Percentiles rank a stretch among this genome's conserved stretches.
These are phyloP conservation scores for Nemotelus nigrinus DNA, from an alignment of 2,888 invertebrate species.

Conservation along the genomic window DNA sequence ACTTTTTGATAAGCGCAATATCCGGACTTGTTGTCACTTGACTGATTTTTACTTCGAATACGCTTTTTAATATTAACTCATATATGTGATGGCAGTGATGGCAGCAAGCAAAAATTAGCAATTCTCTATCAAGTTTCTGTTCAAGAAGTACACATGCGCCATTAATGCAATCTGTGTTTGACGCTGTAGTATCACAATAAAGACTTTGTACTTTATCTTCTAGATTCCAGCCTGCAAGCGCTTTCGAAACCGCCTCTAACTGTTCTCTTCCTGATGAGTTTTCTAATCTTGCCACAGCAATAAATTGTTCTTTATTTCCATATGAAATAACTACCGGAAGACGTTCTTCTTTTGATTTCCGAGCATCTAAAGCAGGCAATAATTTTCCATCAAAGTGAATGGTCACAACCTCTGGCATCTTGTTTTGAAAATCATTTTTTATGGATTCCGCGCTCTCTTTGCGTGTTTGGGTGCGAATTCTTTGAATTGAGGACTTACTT, in stretches of 20 bases:
- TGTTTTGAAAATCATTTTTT: constrained; percentile 57
- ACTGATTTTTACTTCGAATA: constrained; percentile 51
- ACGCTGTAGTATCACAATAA: constrained; percentile 49
- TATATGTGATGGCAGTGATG: constrained; percentile 50
- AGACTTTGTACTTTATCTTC: constrained; percentile 51
- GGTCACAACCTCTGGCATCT: constrained; percentile 55
- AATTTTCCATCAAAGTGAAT: constrained; percentile 59
- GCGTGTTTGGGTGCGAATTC: constrained; percentile 55
- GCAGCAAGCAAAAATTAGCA: constrained; percentile 47
- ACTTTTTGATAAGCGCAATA: constrained; percentile 46
- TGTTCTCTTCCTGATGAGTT: constrained; percentile 1
- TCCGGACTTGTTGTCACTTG: constrained; percentile 53
- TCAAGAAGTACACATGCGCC: constrained; percentile 2
- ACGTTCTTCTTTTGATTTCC: constrained; percentile 55
- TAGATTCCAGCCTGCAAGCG: background rate
- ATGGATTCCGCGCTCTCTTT: constrained; percentile 51
- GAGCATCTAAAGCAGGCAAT: constrained; percentile 41
- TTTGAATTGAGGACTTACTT: constrained; percentile 44
- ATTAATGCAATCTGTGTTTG: constrained; percentile 47
- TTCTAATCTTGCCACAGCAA: constrained; percentile 55
- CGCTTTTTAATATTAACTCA: constrained; percentile 53
- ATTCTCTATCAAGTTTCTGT: background rate
- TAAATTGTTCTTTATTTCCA: constrained; percentile 54
- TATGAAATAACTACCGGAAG: constrained; percentile 59
- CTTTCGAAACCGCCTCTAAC: too few relatives aligned